Conservation (phyloP, 1,140 invertebrate species). For the Chymomyza costata region DNA sequence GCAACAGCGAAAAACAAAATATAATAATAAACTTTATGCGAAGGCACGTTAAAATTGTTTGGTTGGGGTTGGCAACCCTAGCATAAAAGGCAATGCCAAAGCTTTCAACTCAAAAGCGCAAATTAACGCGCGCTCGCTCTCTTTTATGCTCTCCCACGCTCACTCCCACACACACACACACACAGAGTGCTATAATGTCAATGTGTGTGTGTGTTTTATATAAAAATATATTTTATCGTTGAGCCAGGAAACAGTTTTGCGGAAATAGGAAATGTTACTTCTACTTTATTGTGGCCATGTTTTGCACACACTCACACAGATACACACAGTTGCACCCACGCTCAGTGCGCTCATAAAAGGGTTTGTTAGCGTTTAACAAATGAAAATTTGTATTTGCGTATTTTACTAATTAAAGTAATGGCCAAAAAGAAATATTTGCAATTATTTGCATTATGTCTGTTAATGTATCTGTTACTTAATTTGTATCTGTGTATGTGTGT, state of each 20-base stretch:
- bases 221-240: slow-evolving; percentile 72
- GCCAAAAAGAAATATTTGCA: slow-evolving; percentile 44
- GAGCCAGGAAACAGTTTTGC: slow-evolving; percentile 70
- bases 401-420: slow-evolving; percentile 73
- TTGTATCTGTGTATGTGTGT: no score
- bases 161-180: slow-evolving; percentile 6
- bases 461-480: no score
- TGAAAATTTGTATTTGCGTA: slow-evolving; percentile 32
- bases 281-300: slow-evolving; percentile 38
- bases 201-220: slow-evolving; percentile 26
- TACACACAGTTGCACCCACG: no score
- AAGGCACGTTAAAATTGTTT: not conserved
- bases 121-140: slow-evolving; percentile 50
- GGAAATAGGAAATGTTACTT: slow-evolving; percentile 68
- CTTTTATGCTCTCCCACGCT: slow-evolving; percentile 5
- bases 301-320: slow-evolving; percentile 14
- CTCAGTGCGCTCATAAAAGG: not conserved
- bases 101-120: slow-evolving; percentile 56
- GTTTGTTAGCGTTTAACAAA: not conserved
- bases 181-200: slow-evolving; percentile 30
- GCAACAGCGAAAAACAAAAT: slow-evolving; percentile 29
- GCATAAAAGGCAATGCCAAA: not conserved
- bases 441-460: slow-evolving; percentile 53
- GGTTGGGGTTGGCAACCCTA: not conserved
- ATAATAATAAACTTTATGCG: slow-evolving; percentile 44